Evolutionary conservation across 2,113 vertebrate species (phyloP).

Genomic region (Dissostichus mawsoni): DNA sequence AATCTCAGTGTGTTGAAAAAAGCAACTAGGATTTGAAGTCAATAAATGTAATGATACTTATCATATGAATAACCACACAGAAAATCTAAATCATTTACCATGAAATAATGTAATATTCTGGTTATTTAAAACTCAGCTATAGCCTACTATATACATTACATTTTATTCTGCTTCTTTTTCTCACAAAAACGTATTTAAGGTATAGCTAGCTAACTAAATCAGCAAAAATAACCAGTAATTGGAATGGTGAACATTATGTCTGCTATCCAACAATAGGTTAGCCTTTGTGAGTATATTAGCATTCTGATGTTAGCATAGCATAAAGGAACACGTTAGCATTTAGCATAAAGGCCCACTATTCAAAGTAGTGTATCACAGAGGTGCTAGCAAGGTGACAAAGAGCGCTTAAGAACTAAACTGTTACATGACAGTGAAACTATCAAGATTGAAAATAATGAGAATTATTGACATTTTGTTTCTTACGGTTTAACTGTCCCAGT

Average conservation of each 20-base stretch:
- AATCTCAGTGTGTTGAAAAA: not conserved
- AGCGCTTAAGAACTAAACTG: too few relatives aligned
- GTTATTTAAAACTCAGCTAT: not conserved
- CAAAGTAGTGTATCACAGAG: too few relatives aligned
- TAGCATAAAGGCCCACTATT: not conserved
- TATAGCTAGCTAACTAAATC: too few relatives aligned
- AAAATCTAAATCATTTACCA: not conserved
- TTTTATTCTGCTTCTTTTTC: not conserved
- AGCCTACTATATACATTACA: too few relatives aligned
- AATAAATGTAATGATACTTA: too few relatives aligned
- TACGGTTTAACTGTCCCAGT: too few relatives aligned
- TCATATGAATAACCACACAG: not conserved
- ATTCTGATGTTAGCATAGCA: not conserved
- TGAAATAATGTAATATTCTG: not conserved
- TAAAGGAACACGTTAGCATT: not conserved
- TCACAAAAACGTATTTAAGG: not conserved
- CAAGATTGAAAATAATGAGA: too few relatives aligned
- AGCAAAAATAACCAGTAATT: too few relatives aligned
- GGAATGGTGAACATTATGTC: too few relatives aligned
- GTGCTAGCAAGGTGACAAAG: too few relatives aligned
- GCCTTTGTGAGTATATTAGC: not conserved
- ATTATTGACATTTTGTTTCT: too few relatives aligned
- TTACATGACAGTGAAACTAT: too few relatives aligned
- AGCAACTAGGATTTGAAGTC: not conserved
- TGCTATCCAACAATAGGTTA: not conserved